Evolutionary conservation across 2,113 vertebrate species (phyloP), one percentile per base, ranked within the genome.

Genomic region (Aegithalos caudatus): DNA sequence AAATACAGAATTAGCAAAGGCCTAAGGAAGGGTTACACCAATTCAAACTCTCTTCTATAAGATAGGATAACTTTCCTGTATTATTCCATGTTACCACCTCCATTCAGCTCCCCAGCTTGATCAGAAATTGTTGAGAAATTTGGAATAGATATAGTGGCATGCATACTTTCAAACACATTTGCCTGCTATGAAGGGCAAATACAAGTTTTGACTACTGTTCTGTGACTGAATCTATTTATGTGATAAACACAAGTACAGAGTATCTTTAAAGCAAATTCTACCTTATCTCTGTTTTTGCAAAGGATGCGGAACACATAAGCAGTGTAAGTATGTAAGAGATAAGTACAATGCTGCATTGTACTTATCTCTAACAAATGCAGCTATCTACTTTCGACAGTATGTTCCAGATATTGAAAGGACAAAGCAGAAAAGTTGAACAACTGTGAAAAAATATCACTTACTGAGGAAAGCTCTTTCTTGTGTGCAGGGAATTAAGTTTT

Each of bases 61-160:
- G 76, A 10, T 25, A 45, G 14, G 19, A 51, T 12, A 56, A 37
- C 23, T 8, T 21, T 60, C 17, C 28, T 6, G 0, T 29, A 20
- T 60, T 50, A 24, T 37, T 8, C 20, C 15, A 27, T 5, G 9
- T 38, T 47, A 24, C 7, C n/a, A 56, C 7, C 11, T 19, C 31
- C 27, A 42, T 12, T 51, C 38, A 48, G 33, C 38, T 47, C 37
- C 33, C 47, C 12, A 27, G 2, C 24, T 10, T 0, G 2, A 77
- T 27, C 47, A 71, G 12, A 47, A 35, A 62, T 15, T 1, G 1
- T 0, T 42, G 22, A 17, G 16, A 57, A 72, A 35, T 22, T 20
- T 65, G 42, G 16, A 58, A 58, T 0, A 28, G 4, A 33, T 6
- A 57, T 0, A 47, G 12, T 5, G 23, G 24, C 37, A 62, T 2